Conservation (phyloP, 2,113 vertebrate genomes). For the Cyanoramphus novaezelandiae region DNA sequence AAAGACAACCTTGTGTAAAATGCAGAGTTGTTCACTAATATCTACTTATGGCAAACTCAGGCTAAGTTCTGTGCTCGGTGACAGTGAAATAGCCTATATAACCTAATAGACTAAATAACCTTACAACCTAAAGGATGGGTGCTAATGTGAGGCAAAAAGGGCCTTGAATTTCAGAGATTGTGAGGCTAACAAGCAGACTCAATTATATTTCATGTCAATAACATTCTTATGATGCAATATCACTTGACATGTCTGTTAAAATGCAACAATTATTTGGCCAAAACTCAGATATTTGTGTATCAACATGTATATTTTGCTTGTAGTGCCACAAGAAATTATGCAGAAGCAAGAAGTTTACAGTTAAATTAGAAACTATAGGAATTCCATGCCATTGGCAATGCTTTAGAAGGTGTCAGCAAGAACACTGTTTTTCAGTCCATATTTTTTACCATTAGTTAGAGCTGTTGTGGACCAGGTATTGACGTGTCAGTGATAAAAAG, state of each 20-base stretch:
- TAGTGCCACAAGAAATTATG: neutral
- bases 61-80: neutral
- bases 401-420: neutral
- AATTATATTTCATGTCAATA: neutral
- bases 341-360: neutral
- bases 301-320: neutral
- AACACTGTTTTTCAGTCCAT: neutral
- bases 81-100: neutral
- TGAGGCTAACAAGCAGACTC: neutral
- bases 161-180: neutral
- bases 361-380: neutral
- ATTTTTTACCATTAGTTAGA: neutral
- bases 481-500: neutral
- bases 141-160: neutral
- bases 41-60: neutral
- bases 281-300: neutral
- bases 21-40: neutral
- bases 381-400: neutral
- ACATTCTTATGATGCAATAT: neutral
- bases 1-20: neutral
- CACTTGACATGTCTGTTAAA: neutral
- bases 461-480: neutral
- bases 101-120: neutral
- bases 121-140: neutral
- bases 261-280: neutral